Base-by-base conservation (phyloP, 2,797 vertebrate genomes). In the Mormyrops attenuatus region DNA sequence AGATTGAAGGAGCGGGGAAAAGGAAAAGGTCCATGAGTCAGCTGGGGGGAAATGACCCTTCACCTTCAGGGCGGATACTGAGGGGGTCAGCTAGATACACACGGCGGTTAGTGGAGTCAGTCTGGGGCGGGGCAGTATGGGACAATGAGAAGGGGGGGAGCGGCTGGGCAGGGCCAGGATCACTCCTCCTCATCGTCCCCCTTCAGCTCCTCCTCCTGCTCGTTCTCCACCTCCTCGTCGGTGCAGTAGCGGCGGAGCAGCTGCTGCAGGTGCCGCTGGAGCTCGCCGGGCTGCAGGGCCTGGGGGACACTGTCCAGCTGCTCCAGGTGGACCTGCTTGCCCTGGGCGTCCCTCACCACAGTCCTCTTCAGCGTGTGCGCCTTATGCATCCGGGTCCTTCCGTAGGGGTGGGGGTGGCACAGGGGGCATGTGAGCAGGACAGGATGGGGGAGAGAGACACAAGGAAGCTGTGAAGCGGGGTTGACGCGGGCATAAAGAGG, bases 371-470 rank as follows among this genome's bases (percentile, higher is more conserved):
- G 97, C 13, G 96, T 97, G 90, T 94, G 95, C 6, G 95, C 96
- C 95, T 98, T 98, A 99, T 55, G 96, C 96, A 99, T 97, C 69
- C 91, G 96, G 92, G 97, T 97, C 97, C 98, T 99, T 90, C 2
- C 63, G 9, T 17, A 2, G n/a, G 47, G 15, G 49, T 8, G 88
- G 84, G 55, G 15, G 34, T 20, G 26, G 5, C 5, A 3, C 66
- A 87, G 4, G 49, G 69, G 50, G 38, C 15, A 20, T 4, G 13
- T 26, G 49, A 13, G 84, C n/a, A 60, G 57, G 49, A 41, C 5
- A 41, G 55, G 41, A 11, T 53, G 15, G 3, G 44, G n/a, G 11
- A 15, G 87, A 69, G 34, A 86, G 66, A 66, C 85, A 84, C 20
- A 52, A 2, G 85, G 63, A 86, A 41, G 13, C 63, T 6, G 66